These are phyloP conservation scores for Phoebastria nigripes DNA, from an alignment of 2,797 vertebrate species.

Conservation along the genomic window DNA sequence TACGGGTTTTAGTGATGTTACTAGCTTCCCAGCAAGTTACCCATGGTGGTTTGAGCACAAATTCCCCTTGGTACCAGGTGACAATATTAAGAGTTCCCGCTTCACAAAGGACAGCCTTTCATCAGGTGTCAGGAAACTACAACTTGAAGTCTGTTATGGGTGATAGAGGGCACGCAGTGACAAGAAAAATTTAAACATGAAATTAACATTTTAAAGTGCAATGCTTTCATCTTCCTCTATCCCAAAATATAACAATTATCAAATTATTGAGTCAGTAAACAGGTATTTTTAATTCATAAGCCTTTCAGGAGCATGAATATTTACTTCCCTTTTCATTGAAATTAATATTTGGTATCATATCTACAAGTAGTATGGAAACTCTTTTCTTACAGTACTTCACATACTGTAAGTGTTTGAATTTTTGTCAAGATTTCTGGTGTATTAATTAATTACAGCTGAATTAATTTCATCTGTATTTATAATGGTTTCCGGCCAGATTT, in stretches of 20 bases:
- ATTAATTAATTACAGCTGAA: background rate
- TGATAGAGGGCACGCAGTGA: accelerated
- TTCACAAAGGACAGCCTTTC: background rate
- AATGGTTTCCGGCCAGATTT: background rate
- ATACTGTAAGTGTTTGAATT: background rate
- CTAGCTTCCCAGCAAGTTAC: background rate
- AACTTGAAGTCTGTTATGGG: background rate
- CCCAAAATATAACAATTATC: background rate
- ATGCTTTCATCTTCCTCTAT: background rate
- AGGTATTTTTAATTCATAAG: background rate
- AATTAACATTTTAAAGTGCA: background rate
- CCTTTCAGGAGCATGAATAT: background rate
- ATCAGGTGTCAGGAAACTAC: background rate
- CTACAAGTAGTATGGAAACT: background rate
- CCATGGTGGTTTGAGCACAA: background rate
- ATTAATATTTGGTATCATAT: background rate
- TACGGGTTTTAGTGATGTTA: background rate
- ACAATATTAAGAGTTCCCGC: background rate
- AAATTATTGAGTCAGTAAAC: background rate
- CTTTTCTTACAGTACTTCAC: background rate
- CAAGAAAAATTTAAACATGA: background rate
- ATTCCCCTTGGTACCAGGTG: background rate
- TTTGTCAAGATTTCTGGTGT: background rate
- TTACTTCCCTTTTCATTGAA: background rate
- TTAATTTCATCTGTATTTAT: background rate